Evolutionary conservation across 64 coral and sea anemone genomes (phyloP), one percentile per base, ranked within the genome.

Genomic region (Cladopsammia gracilis): DNA sequence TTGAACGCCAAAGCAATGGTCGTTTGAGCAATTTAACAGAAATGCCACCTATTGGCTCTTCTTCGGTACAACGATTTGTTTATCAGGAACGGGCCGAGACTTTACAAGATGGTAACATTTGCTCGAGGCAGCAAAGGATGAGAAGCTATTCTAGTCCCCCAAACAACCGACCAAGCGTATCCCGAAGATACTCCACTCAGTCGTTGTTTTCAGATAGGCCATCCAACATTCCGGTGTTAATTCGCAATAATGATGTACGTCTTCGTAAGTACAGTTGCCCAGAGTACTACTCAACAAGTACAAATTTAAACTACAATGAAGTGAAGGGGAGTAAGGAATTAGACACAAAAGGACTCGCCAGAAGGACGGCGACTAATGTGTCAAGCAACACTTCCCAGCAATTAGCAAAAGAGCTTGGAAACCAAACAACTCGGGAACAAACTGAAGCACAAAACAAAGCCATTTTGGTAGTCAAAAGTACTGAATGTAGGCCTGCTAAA

Each of bases 221-320:
- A 1, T 79, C 24, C 18, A 70, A 90, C 5, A 66, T 70, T 10
- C 65, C 88, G 26, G 76, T 90, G 4, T 18, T 81, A 14, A 90
- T 90, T 70, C 88, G 88, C 18, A 90, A 90, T 49, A 90, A 90
- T 70, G 14, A 90, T 62, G 48, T 71, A 10, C 47, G 76, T 12
- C 78, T 90, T 79, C 62, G 88, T 14, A 90, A 90, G 64, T 90
- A 90, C 14, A 90, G 88, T n/a, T 90, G 75, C 54, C 76, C 88
- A 0, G 76, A 90, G 13, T n/a, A 64, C 61, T 66, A 66, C 43
- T 42, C 16, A 10, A 18, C 78, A 23, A 15, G 18, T 7, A 83
- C 2, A 11, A 83, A 23, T 13, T 15, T 34, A 34, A 34, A 66
- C 60, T 19, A 47, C 25, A 48, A 1, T 0, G 79, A 66, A 49